phyloP scores from a whole-genome alignment of 2,797 vertebrate species.

The Lacerta viridis region DNA sequence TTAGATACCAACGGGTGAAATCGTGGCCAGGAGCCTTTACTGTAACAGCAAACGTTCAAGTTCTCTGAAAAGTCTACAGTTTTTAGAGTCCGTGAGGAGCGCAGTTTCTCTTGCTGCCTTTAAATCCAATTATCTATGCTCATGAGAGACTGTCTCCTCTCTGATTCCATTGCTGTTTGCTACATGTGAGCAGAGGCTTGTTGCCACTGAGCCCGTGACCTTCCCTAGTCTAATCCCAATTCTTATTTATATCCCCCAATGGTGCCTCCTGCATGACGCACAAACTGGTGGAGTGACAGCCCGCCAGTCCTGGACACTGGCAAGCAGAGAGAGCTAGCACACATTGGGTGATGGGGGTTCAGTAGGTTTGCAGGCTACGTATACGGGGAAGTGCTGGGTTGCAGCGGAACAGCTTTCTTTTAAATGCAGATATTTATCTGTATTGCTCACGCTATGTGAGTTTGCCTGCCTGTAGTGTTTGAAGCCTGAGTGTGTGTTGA shows the following conservation, averaged over 20 bases:
- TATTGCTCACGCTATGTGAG: background rate
- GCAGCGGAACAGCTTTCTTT: background rate
- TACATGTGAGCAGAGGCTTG: background rate
- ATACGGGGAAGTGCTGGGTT: background rate
- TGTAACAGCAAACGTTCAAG: background rate
- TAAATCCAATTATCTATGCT: background rate
- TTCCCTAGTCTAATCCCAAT: background rate
- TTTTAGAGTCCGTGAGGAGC: background rate
- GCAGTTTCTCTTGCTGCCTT: background rate
- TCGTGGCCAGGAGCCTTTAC: background rate
- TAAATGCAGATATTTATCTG: background rate
- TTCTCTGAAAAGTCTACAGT: background rate
- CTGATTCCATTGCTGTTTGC: background rate
- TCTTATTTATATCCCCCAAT: constrained; percentile 11
- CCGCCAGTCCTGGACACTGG: background rate
- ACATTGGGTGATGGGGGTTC: background rate
- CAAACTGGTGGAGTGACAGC: background rate
- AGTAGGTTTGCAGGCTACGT: background rate
- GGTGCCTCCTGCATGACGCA: background rate
- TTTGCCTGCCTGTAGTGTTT: background rate
- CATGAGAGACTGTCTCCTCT: background rate
- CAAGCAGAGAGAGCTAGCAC: background rate
- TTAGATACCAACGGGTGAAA: background rate
- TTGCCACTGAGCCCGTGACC: constrained; percentile 10
- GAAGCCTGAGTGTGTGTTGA: background rate